phyloP scores from a whole-genome alignment of 2,888 invertebrate species.

The Dynastes hyllus region DNA sequence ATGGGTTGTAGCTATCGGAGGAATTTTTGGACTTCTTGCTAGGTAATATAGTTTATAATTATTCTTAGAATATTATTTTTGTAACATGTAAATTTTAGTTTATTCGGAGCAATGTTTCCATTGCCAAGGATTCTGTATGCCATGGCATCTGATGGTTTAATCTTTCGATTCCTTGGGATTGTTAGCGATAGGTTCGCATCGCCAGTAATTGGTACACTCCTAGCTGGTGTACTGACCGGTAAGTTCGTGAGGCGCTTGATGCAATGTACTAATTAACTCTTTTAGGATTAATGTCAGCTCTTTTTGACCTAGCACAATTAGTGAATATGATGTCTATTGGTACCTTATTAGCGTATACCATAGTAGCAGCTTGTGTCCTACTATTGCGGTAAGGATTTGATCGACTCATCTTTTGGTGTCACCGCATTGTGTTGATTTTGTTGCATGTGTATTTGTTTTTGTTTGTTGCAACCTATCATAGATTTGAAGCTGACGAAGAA shows the following conservation, averaged over 20 bases:
- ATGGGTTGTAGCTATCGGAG: conserved; percentile 89
- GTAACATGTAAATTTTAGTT: conserved; percentile 70
- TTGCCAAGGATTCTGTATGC: conserved; percentile 91
- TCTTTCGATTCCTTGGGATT: conserved; percentile 84
- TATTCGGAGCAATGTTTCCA: conserved; percentile 90
- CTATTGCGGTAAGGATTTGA: conserved; percentile 80
- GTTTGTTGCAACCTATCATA: conserved; percentile 24
- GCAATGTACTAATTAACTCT: not conserved
- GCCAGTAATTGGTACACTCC: conserved; percentile 83
- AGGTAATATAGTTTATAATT: conserved; percentile 73
- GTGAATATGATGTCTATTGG: conserved; percentile 98
- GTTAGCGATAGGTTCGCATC: conserved; percentile 85
- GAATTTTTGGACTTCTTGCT: conserved; percentile 88
- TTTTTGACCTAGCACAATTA: conserved; percentile 91
- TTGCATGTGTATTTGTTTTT: conserved; percentile 46
- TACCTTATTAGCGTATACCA: conserved; percentile 91
- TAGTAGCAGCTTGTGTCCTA: conserved; percentile 92
- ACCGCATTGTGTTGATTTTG: conserved; percentile 36
- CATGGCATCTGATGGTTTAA: conserved; percentile 89
- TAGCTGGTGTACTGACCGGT: conserved; percentile 86
- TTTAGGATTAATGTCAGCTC: conserved; percentile 85
- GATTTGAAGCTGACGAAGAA: conserved; percentile 40
- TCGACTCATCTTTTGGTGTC: conserved; percentile 21
- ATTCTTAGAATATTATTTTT: not conserved
- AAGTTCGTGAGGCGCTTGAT: conserved; percentile 26